A percentile compares a stretch with the other conserved stretches of the same genome.
These are phyloP conservation scores for Atopsyche davidsoni DNA, from an alignment of 1,140 invertebrate species.

Conservation along the genomic window DNA sequence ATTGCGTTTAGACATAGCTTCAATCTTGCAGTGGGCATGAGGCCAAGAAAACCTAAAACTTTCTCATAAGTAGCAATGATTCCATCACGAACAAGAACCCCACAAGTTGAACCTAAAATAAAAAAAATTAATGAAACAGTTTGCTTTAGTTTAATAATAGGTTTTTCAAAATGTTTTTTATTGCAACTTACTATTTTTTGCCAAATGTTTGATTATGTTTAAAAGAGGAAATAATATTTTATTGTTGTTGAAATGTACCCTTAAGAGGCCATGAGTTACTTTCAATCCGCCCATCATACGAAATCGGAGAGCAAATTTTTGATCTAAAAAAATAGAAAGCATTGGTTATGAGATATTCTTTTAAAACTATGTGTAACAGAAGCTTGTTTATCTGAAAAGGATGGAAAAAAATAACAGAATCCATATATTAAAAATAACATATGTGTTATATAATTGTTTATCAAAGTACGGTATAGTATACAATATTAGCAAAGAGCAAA, in stretches of 20 bases:
- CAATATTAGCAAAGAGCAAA: no score
- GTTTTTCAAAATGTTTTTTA: not conserved
- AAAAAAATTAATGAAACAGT: no score
- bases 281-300: conserved; percentile 53
- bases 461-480: no score
- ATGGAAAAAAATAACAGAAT: no score
- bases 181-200: conserved; percentile 54
- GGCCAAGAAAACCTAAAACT: conserved; percentile 55
- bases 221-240: conserved; percentile 55
- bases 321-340: conserved; percentile 58
- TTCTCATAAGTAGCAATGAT: conserved; percentile 57
- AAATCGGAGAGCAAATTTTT: conserved; percentile 57
- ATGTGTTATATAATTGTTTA: no score
- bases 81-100: conserved; percentile 57
- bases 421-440: no score
- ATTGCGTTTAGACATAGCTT: conserved; percentile 57
- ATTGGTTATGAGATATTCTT: no score
- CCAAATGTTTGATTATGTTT: conserved; percentile 56
- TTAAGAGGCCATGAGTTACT: conserved; percentile 55
- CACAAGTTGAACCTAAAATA: conserved; percentile 53
- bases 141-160: not conserved
- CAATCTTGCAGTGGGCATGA: conserved; percentile 56
- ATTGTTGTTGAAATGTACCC: conserved; percentile 55
- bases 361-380: no score
- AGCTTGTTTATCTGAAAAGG: no score